Percentiles rank a stretch among this genome's conserved stretches.
These are phyloP conservation scores for Agapostemon virescens DNA, from an alignment of 2,888 invertebrate species.

Conservation along the genomic window DNA sequence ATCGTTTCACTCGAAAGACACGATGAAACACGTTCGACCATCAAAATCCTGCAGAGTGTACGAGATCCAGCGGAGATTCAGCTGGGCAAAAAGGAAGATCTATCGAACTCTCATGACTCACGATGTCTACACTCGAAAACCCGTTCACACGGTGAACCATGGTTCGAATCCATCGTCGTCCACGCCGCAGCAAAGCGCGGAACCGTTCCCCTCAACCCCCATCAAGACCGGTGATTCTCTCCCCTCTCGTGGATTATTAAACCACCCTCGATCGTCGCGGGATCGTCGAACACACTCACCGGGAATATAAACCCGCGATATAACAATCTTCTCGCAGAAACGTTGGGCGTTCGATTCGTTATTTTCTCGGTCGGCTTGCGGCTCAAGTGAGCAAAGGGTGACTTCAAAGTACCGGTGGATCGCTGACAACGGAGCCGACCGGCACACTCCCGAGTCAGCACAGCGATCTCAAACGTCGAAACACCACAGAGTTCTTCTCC, in stretches of 20 bases:
- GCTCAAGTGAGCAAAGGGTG: neutral
- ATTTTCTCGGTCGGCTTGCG: slow-evolving; percentile 19
- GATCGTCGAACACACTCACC: neutral
- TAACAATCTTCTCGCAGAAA: slow-evolving; percentile 2
- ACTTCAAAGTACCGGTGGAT: slow-evolving; percentile 1
- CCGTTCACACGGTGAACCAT: neutral
- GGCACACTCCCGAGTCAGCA: neutral
- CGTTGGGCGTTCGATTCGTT: slow-evolving; percentile 35
- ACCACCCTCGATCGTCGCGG: neutral
- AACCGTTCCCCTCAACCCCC: neutral
- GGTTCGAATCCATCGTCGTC: neutral
- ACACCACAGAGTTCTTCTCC: neutral
- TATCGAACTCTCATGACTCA: neutral
- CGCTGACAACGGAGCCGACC: neutral
- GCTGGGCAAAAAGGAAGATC: neutral
- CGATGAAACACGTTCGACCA: neutral
- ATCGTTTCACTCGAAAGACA: too few species aligned
- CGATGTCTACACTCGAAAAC: neutral
- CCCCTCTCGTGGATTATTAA: slow-evolving; percentile 11
- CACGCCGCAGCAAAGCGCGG: neutral
- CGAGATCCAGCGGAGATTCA: neutral
- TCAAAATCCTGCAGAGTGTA: neutral
- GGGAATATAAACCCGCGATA: neutral
- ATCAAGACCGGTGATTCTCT: neutral
- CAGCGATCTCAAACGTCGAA: neutral